Base-by-base conservation (phyloP, 2,797 vertebrate species). In the Hybognathus amarus region DNA sequence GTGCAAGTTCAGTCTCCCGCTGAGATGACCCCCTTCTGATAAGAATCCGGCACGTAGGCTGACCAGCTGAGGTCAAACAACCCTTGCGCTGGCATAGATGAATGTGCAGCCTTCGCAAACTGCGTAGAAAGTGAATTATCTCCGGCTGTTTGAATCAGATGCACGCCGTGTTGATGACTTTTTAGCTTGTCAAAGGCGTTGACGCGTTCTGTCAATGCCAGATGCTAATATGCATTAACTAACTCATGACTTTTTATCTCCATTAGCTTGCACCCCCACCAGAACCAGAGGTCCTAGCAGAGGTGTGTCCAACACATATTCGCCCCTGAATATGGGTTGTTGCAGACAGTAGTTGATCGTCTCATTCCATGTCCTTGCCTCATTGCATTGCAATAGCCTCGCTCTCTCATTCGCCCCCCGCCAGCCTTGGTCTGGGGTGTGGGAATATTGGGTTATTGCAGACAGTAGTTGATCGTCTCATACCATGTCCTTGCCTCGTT, bases 221-320 rank as follows among this genome's bases (percentile, higher is more conserved):
- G 42, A 81, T 45, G n/a, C 67, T 78, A 40, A 74, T 87, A 63
- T 87, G 56, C 70, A 54, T 83, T 75, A 36, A 94, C 93, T 95
- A 94, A 95, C 91, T 85, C 42, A 66, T 74, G 89, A 88, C 87
- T 90, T 96, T 96, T 96, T 97, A 90, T 95, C 94, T 95, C 96
- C 94, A 92, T 93, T 90, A 98, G 97, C 96, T 97, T 95, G 92
- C 96, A 88, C 97, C 95, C 40, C 92, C 96, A 76, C 96, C 95
- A 24, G 97, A 98, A 90, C 92, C 95, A 22, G 97, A 98, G 91
- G 95, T 92, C 91, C 91, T 95, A 61, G 92, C 95, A n/a, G 97
- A 98, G 97, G 97, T 98, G 96, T 96, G 97, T 96, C 92, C 88
- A 85, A 92, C 86, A 89, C 88, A 86, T 90, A 89, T 86, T 90